These are phyloP conservation scores for Prosopocoilus inquinatus DNA, from an alignment of 2,888 invertebrate species.

Conservation along the genomic window DNA sequence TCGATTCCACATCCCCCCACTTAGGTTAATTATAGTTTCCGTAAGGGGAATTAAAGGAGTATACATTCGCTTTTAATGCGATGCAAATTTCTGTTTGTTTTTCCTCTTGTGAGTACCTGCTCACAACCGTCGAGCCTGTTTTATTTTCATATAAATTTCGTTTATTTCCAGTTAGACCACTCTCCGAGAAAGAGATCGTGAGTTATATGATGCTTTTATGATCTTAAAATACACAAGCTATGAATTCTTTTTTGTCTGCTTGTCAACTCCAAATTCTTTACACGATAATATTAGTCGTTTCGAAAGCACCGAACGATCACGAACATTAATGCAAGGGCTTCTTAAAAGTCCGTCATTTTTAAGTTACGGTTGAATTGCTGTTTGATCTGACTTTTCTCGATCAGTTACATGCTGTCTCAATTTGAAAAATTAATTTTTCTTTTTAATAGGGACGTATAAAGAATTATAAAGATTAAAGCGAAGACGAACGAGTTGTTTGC, in stretches of 20 bases:
- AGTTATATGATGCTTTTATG: conserved; percentile 41
- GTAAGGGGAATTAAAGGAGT: conserved; percentile 28
- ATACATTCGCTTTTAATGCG: conserved; percentile 33
- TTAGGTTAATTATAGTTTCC: conserved; percentile 24
- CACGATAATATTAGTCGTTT: neutral
- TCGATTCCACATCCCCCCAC: conserved; percentile 20
- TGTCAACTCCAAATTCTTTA: conserved; percentile 16
- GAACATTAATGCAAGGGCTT: neutral
- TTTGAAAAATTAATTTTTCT: no score
- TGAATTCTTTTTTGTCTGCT: conserved; percentile 20
- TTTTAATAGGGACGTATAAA: no score
- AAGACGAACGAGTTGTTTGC: neutral
- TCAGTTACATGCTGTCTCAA: neutral
- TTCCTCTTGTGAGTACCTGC: conserved; percentile 22
- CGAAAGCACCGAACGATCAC: neutral
- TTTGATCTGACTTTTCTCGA: neutral
- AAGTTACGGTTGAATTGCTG: no score
- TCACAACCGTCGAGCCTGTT: conserved; percentile 33
- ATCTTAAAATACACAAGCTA: conserved; percentile 39
- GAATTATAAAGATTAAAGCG: no score
- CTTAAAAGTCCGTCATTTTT: no score
- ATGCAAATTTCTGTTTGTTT: conserved; percentile 43
- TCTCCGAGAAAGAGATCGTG: conserved; percentile 25
- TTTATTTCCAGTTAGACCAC: conserved; percentile 25
- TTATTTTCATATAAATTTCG: conserved; percentile 43